Conservation (phyloP, 30 jellyfish, hydroid and myxozoan species). For the Cassiopea xamachana region DNA sequence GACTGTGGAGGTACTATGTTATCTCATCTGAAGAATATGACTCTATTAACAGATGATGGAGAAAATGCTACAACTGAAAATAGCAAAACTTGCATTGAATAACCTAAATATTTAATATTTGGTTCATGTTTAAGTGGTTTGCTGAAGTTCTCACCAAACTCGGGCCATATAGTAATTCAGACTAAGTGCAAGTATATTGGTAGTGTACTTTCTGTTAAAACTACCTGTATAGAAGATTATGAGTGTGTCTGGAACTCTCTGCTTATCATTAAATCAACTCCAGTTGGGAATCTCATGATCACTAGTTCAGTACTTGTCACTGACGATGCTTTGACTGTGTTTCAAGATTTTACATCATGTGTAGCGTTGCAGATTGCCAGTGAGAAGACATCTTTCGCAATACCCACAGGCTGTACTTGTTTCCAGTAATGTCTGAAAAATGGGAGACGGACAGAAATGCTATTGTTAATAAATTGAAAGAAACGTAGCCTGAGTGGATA, state of each 20-base stretch:
- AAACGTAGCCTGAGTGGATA: slow-evolving; percentile 21
- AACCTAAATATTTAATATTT: slow-evolving; percentile 12
- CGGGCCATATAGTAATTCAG: slow-evolving; percentile 6
- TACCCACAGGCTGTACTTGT: background rate
- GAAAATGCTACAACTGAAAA: background rate
- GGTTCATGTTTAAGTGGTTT: slow-evolving; percentile 5
- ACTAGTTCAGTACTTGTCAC: slow-evolving; percentile 3
- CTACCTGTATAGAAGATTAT: slow-evolving; percentile 5
- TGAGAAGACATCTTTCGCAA: background rate
- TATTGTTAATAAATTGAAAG: background rate
- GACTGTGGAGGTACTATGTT: background rate
- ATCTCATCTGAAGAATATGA: slow-evolving; percentile 17
- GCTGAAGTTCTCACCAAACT: background rate
- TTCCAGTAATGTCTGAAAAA: background rate
- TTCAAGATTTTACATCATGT: slow-evolving; percentile 3
- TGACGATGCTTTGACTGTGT: background rate
- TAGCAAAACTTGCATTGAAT: background rate
- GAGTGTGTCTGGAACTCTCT: background rate
- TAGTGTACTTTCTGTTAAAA: slow-evolving; percentile 7
- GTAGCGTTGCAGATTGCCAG: background rate
- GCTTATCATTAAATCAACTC: slow-evolving; percentile 9
- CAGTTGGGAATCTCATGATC: slow-evolving; percentile 13
- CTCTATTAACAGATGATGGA: background rate
- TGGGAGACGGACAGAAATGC: background rate
- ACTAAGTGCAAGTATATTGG: background rate